Conservation (phyloP, 2,888 invertebrate genomes). For the Anorthoa munda region DNA sequence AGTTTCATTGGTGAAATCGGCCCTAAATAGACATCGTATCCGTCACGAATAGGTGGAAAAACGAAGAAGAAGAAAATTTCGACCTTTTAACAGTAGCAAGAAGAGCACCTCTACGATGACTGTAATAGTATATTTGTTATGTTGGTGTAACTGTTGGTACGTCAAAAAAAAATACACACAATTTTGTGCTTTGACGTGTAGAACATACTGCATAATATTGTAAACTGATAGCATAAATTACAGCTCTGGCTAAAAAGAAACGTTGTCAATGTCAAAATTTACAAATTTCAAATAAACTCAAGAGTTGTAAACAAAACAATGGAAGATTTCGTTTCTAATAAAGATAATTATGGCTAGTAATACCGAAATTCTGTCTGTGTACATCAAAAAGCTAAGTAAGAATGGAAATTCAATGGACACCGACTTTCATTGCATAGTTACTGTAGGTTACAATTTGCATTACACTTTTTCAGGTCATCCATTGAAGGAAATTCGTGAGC, state of each 20-base stretch:
- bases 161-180: background rate
- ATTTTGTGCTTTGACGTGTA: accelerated
- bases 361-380: slow-evolving; percentile 68
- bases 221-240: background rate
- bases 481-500: slow-evolving; percentile 90
- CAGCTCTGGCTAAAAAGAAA: background rate
- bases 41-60: too few relatives aligned
- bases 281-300: slow-evolving; percentile 49
- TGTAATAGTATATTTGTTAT: background rate
- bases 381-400: slow-evolving; percentile 84
- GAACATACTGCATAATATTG: accelerated
- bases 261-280: slow-evolving; percentile 41
- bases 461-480: slow-evolving; percentile 86
- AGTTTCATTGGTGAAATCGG: too few relatives aligned
- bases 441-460: background rate
- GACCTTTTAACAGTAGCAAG: too few relatives aligned
- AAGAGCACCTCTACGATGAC: background rate
- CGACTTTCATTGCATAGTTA: background rate
- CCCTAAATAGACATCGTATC: too few relatives aligned
- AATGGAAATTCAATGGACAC: background rate
- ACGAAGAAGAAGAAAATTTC: too few relatives aligned
- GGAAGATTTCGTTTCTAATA: slow-evolving; percentile 16
- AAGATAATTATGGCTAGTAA: slow-evolving; percentile 63
- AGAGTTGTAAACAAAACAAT: slow-evolving; percentile 65
- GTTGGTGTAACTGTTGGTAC: background rate